These are phyloP conservation scores for Drosophila dives DNA, from an alignment of 2,888 invertebrate species.

Conservation along the genomic window DNA sequence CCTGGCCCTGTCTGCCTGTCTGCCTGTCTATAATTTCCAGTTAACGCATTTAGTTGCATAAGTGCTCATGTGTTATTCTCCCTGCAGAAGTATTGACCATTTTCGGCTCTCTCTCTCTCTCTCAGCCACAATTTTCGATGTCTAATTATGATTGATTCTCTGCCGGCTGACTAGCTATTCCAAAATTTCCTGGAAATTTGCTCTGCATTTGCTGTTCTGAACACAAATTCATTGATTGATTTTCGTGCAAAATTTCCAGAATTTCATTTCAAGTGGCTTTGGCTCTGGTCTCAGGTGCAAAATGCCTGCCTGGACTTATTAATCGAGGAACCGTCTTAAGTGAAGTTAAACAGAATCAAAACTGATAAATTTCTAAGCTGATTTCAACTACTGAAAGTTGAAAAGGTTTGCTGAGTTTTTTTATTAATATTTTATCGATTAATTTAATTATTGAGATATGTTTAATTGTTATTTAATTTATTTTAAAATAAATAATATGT, in stretches of 20 bases:
- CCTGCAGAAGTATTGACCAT: slow-evolving; percentile 53
- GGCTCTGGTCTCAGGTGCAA: background rate
- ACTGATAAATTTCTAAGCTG: background rate
- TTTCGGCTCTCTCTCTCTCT: slow-evolving; percentile 3
- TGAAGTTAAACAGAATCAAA: slow-evolving; percentile 28
- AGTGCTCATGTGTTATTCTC: slow-evolving; percentile 74
- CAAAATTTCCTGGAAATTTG: slow-evolving; percentile 35
- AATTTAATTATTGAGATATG: background rate
- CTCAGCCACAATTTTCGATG: slow-evolving; percentile 16
- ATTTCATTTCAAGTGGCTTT: slow-evolving; percentile 7
- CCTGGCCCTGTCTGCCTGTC: slow-evolving; percentile 4
- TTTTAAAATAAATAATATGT: background rate
- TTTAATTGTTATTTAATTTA: background rate
- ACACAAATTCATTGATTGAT: slow-evolving; percentile 42
- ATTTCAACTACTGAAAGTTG: slow-evolving; percentile 8
- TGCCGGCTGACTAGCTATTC: background rate
- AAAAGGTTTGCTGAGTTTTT: background rate
- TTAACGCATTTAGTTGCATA: slow-evolving; percentile 79
- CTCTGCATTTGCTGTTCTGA: slow-evolving; percentile 16
- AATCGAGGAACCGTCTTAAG: slow-evolving; percentile 31
- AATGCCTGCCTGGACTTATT: slow-evolving; percentile 19
- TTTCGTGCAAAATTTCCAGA: slow-evolving; percentile 19
- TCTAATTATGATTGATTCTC: slow-evolving; percentile 75
- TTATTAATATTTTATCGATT: background rate
- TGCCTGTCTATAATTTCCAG: slow-evolving; percentile 48